Conservation (phyloP, 1,140 invertebrate species). For the Nasonia giraulti region DNA sequence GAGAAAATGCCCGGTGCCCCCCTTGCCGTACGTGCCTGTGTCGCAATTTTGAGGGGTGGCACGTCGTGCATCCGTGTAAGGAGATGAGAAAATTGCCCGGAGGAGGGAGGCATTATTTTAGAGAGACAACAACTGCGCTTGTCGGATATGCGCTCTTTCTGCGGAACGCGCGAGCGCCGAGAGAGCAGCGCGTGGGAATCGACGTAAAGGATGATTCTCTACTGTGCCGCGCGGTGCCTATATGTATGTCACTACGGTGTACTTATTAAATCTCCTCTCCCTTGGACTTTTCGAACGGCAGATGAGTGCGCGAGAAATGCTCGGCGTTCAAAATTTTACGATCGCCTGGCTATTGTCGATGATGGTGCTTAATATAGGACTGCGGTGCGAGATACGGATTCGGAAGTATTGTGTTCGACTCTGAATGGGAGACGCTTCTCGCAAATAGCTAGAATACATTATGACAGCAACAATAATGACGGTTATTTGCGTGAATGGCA, state of each 20-base stretch:
- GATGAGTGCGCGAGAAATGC: neutral
- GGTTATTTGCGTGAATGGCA: too few relatives aligned
- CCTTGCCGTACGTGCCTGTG: neutral
- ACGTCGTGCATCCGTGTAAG: neutral
- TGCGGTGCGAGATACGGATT: neutral
- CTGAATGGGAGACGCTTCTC: too few relatives aligned
- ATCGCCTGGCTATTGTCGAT: neutral
- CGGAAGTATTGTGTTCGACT: neutral
- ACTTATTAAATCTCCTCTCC: neutral
- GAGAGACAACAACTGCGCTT: slow-evolving; percentile 2
- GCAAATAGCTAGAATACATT: too few relatives aligned
- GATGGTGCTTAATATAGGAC: neutral
- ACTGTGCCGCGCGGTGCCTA: too few relatives aligned
- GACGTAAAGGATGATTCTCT: slow-evolving; percentile 39
- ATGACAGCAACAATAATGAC: too few relatives aligned
- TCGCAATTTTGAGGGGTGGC: neutral
- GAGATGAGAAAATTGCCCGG: slow-evolving; percentile 28
- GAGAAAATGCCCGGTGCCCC: slow-evolving; percentile 11
- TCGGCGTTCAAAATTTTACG: slow-evolving; percentile 22
- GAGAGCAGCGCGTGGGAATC: slow-evolving; percentile 37
- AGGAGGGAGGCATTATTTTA: slow-evolving; percentile 36
- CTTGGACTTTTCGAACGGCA: neutral
- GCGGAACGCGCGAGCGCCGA: too few relatives aligned
- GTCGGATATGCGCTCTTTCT: neutral
- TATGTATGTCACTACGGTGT: neutral